Evolutionary conservation across 92 coral and sea anemone genomes (phyloP).

Genomic region (Micromussa lordhowensis): DNA sequence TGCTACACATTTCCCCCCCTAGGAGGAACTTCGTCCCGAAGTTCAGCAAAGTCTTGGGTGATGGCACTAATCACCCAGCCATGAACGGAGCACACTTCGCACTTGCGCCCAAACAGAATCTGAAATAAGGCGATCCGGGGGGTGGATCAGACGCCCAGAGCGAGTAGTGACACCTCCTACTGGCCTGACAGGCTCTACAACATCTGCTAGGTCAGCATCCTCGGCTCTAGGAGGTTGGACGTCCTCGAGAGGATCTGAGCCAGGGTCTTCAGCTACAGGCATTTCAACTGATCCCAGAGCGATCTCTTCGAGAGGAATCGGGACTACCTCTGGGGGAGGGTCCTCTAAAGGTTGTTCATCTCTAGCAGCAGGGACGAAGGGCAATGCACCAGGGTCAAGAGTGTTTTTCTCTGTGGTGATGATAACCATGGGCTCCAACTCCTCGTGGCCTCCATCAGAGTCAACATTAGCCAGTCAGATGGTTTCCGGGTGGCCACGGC

Average conservation of each 20-base stretch:
- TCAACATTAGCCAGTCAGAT: neutral
- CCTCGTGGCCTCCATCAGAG: neutral
- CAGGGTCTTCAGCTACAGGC: neutral
- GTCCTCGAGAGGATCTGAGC: neutral
- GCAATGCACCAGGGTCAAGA: neutral
- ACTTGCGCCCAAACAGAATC: neutral
- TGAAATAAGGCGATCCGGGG: constrained; percentile 25
- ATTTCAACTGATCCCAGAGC: too few relatives aligned
- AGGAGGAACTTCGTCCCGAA: constrained; percentile 36
- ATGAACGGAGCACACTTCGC: neutral
- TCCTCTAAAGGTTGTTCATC: neutral
- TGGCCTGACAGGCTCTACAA: neutral
- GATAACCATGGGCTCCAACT: neutral
- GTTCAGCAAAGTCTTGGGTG: constrained; percentile 10
- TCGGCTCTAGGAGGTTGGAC: neutral
- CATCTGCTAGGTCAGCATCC: neutral
- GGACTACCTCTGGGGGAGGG: constrained; percentile 12
- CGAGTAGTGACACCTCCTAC: neutral
- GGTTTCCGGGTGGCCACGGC: constrained; percentile 7
- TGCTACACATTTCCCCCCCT: constrained; percentile 23
- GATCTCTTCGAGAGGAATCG: too few relatives aligned
- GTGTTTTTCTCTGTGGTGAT: neutral
- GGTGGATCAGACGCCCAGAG: constrained; percentile 18
- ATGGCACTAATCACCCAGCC: constrained; percentile 14
- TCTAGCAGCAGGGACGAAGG: neutral